Conservation (phyloP, 2,888 invertebrate species). For the Lordiphosa andalusiaca region DNA sequence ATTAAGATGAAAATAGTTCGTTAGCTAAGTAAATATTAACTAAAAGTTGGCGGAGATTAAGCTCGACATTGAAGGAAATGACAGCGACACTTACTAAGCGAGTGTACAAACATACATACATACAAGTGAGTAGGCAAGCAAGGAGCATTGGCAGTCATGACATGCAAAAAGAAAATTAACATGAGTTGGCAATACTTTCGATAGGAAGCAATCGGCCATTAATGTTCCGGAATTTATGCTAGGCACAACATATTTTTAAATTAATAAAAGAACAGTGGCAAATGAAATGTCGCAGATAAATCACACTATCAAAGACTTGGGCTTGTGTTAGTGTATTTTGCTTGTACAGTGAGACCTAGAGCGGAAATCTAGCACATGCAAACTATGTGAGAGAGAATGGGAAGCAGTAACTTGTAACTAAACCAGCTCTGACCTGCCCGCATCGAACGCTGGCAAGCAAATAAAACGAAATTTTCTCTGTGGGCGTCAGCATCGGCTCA, state of each 20-base stretch:
- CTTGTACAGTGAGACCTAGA: too few relatives aligned
- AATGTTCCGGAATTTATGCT: not conserved
- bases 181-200: conserved; percentile 22
- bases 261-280: too few relatives aligned
- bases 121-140: not conserved
- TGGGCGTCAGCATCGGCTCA: too few relatives aligned
- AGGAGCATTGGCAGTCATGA: conserved; percentile 11
- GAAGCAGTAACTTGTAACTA: too few relatives aligned
- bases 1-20: conserved; percentile 44
- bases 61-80: conserved; percentile 6
- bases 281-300: too few relatives aligned
- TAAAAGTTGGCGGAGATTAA: conserved; percentile 13
- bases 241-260: not conserved
- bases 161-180: conserved; percentile 13
- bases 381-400: too few relatives aligned
- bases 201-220: not conserved
- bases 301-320: too few relatives aligned
- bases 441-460: too few relatives aligned
- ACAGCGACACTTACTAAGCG: conserved; percentile 1
- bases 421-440: too few relatives aligned
- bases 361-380: too few relatives aligned
- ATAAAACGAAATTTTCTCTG: too few relatives aligned
- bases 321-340: too few relatives aligned
- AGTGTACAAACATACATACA: not conserved
- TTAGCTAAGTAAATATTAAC: conserved; percentile 43